Conservation (phyloP, 2,888 invertebrate genomes). For the Gonocerus acuteangulatus region DNA sequence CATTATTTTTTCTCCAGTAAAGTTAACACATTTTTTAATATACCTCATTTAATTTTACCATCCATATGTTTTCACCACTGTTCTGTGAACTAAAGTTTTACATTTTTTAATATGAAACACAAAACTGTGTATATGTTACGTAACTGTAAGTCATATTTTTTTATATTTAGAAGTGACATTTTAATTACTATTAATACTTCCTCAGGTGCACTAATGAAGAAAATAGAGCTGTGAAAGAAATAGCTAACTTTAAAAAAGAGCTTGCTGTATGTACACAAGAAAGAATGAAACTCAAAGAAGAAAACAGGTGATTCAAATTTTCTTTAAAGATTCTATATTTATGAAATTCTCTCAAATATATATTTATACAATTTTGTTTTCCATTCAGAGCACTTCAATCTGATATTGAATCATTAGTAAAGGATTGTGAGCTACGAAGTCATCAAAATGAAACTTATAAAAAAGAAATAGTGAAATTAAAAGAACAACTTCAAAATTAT, state of each 20-base stretch:
- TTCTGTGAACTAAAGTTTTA: too few relatives aligned
- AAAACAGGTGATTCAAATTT: neutral
- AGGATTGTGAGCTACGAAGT: neutral
- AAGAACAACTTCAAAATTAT: slow-evolving; percentile 5
- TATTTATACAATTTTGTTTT: too few relatives aligned
- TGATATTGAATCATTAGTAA: neutral
- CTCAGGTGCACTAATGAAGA: neutral
- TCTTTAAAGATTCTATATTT: too few relatives aligned
- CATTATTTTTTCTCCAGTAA: too few relatives aligned
- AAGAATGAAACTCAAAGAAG: neutral
- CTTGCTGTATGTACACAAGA: neutral
- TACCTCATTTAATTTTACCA: too few relatives aligned
- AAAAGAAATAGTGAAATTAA: neutral
- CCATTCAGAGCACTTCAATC: neutral
- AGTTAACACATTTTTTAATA: too few relatives aligned
- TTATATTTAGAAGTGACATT: too few relatives aligned
- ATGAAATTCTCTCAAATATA: neutral
- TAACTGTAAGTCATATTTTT: too few relatives aligned
- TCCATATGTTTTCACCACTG: too few relatives aligned
- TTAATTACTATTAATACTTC: too few relatives aligned
- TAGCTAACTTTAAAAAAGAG: neutral
- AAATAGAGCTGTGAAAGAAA: neutral
- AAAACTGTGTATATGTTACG: too few relatives aligned
- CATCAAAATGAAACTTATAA: neutral
- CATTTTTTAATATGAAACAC: too few relatives aligned